A percentile compares a stretch with the other conserved stretches of the same genome.
Conservation (phyloP, 2,888 invertebrate species). For the Sipha maydis region DNA sequence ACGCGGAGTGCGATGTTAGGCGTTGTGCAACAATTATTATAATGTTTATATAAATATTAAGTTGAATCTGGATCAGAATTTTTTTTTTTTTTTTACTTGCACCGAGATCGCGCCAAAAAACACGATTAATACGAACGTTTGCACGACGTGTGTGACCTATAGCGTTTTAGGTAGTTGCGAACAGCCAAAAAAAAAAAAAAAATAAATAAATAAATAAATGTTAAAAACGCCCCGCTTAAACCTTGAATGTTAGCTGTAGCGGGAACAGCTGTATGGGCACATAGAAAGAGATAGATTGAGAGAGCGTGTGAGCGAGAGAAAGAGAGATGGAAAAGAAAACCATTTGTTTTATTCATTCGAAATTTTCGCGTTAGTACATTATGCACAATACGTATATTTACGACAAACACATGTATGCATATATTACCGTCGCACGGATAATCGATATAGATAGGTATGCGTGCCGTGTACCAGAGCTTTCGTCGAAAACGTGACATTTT, state of each 20-base stretch:
- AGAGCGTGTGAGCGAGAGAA: neutral
- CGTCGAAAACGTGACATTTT: too few species aligned
- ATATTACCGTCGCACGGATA: neutral
- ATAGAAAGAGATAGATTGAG: neutral
- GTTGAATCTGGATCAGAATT: neutral
- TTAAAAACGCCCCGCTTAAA: neutral
- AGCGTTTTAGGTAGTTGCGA: neutral
- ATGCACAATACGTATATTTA: neutral
- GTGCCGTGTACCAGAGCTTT: neutral
- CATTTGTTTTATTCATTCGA: neutral
- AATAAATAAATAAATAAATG: neutral
- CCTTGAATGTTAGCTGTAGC: neutral
- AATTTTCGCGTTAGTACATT: neutral
- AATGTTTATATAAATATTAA: neutral
- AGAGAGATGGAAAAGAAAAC: too few species aligned
- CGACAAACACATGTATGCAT: neutral
- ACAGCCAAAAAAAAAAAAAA: neutral
- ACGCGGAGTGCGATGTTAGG: neutral
- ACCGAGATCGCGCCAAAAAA: conserved; percentile 26
- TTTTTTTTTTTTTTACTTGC: neutral
- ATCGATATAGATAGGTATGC: neutral
- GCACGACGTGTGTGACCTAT: neutral
- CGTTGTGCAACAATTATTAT: neutral
- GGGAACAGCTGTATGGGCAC: neutral
- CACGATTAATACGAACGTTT: neutral